A percentile compares a stretch with the other conserved stretches of the same genome.
These are phyloP conservation scores for Eupithecia abbreviata DNA, from an alignment of 2,888 invertebrate species.

Conservation along the genomic window DNA sequence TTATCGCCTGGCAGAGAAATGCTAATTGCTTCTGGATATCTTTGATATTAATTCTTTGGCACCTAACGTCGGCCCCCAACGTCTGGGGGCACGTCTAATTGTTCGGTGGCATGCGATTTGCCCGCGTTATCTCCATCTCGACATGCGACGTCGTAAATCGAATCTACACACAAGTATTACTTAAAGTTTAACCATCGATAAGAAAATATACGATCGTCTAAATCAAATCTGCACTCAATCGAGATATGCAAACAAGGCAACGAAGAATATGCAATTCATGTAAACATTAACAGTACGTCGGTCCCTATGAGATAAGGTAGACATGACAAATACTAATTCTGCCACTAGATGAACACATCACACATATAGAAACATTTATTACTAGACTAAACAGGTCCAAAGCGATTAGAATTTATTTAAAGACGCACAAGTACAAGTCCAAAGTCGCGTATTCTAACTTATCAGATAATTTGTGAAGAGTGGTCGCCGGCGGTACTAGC, in stretches of 20 bases:
- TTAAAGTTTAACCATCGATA: slow-evolving; percentile 53
- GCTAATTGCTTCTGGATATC: slow-evolving; percentile 75
- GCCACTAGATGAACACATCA: slow-evolving; percentile 81
- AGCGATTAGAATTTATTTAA: slow-evolving; percentile 67
- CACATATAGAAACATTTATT: slow-evolving; percentile 78
- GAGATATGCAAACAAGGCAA: slow-evolving; percentile 70
- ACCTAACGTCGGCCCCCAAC: slow-evolving; percentile 64
- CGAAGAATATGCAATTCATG: slow-evolving; percentile 70
- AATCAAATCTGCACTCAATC: slow-evolving; percentile 60
- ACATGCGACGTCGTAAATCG: slow-evolving; percentile 43
- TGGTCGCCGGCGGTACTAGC: slow-evolving; percentile 66
- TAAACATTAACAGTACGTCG: slow-evolving; percentile 57
- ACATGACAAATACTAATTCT: slow-evolving; percentile 72
- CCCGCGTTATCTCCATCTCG: slow-evolving; percentile 45
- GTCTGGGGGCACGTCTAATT: slow-evolving; percentile 38
- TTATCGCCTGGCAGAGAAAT: slow-evolving; percentile 70
- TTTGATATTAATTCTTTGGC: slow-evolving; percentile 84
- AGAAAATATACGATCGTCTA: slow-evolving; percentile 53
- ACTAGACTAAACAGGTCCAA: slow-evolving; percentile 76
- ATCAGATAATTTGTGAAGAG: slow-evolving; percentile 78
- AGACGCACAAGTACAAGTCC: slow-evolving; percentile 66
- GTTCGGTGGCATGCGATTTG: slow-evolving; percentile 60
- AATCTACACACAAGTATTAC: slow-evolving; percentile 44
- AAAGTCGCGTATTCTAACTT: slow-evolving; percentile 70
- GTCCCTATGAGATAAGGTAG: slow-evolving; percentile 63